phyloP scores from a whole-genome alignment of 2,113 vertebrate species.

The Theristicus caerulescens region DNA sequence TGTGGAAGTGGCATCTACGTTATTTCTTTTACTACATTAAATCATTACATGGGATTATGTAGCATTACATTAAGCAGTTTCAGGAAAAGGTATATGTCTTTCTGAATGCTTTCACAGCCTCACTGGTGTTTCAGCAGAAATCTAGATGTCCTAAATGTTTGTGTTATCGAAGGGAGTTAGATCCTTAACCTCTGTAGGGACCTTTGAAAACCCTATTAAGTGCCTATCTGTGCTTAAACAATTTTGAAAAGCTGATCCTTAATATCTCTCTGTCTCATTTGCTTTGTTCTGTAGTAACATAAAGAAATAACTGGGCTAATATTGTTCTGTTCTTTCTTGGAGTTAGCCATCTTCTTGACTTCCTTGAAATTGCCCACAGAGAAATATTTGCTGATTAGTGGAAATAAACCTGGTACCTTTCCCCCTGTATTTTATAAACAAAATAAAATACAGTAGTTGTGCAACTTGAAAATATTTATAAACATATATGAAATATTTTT shows the following conservation, averaged over 20 bases:
- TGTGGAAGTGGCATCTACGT: not conserved
- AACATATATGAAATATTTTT: not conserved
- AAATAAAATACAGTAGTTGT: not conserved
- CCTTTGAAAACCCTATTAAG: not conserved
- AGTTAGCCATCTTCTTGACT: not conserved
- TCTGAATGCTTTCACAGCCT: not conserved
- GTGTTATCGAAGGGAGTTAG: not conserved
- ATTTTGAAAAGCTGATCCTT: not conserved
- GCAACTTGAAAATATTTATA: not conserved
- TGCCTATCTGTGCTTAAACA: not conserved
- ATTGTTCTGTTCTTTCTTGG: not conserved
- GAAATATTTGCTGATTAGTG: not conserved
- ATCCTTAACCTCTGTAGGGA: not conserved
- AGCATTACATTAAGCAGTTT: not conserved
- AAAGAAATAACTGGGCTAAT: not conserved
- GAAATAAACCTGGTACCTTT: not conserved
- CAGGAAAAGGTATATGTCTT: not conserved
- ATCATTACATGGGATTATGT: not conserved
- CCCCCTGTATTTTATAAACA: not conserved
- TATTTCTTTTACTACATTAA: not conserved
- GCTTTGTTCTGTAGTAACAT: not conserved
- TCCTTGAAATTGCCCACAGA: not conserved
- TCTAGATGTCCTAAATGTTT: not conserved
- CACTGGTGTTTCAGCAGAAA: not conserved
- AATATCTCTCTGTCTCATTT: rapidly evolving